Base-by-base conservation (phyloP, 2,113 vertebrate genomes). In the Chaenogobius annularis region DNA sequence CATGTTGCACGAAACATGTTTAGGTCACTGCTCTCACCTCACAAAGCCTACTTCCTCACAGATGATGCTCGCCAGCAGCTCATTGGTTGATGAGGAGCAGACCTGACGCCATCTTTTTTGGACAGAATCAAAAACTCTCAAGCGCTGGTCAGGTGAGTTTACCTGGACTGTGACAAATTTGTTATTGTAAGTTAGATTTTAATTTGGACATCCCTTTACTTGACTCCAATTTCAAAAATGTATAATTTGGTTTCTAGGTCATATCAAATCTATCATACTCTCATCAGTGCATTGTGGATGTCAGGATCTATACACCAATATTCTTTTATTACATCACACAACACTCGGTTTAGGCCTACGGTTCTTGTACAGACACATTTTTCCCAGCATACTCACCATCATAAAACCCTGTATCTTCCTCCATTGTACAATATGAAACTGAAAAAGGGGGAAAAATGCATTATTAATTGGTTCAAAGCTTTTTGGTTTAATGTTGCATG, bases 11-110 rank as follows among this genome's bases (percentile, higher is more conserved):
- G 43, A 63, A n/a, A 31, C 14, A 19, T 20, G 40, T n/a, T 37
- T 40, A 19, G 6, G 17, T 63, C 9, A 58, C 20, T 9, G 23
- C 13, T 48, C 68, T 77, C 93, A 97, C 96, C 95, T 96, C 85
- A 96, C 80, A 59, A 96, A 96, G 70, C 96, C 96, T 92, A 96
- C 95, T 90, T 97, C 95, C 77, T 95, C 95, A 66, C 96, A 97
- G 90, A 94, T 93, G 80, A 97, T 94, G 59, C 88, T 91, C 0
- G 95, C 95, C 50, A 95, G 91, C 62, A 94, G 86, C 69, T 94
- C 90, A 43, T 97, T 94, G 75, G 89, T 90, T 15, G 88, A 75
- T 0, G 95, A 96, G 22, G 96, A 95, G 71, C 96, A 97, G 50
- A 97, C 88, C 26, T 95, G 91, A 37, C 93, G 92, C 96, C 96